phyloP scores from a whole-genome alignment of 2,797 vertebrate species.

The Enteromius treurensis region DNA sequence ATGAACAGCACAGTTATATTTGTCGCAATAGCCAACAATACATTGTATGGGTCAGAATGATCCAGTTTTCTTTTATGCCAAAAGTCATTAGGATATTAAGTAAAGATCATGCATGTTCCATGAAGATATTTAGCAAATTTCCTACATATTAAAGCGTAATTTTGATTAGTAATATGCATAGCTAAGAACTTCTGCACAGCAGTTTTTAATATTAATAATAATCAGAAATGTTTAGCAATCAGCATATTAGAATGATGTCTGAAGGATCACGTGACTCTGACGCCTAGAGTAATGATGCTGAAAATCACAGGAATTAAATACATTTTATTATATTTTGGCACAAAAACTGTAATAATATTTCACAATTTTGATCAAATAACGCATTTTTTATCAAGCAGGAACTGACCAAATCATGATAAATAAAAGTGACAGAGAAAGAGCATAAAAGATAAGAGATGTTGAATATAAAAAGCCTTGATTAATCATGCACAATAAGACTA shows the following conservation, averaged over 20 bases:
- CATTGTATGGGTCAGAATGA: too few relatives aligned
- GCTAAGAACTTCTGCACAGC: neutral
- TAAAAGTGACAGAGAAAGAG: neutral
- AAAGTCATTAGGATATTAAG: neutral
- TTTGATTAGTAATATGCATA: neutral
- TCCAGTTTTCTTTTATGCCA: neutral
- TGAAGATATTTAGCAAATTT: neutral
- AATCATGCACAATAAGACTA: neutral
- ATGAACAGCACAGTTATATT: neutral
- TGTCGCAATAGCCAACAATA: neutral
- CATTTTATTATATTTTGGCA: neutral
- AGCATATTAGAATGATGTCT: neutral
- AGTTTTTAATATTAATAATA: too few relatives aligned
- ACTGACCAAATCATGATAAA: neutral
- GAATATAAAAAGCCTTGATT: neutral
- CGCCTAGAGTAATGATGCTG: neutral
- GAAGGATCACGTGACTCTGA: conserved; percentile 1
- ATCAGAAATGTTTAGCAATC: neutral
- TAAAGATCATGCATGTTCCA: neutral
- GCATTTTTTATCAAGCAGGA: neutral
- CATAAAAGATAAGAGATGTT: neutral
- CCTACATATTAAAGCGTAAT: neutral
- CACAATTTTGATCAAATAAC: neutral
- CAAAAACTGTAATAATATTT: neutral
- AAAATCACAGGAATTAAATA: neutral